Conservation (phyloP, 2,888 invertebrate genomes). For the Drosophila birchii region DNA sequence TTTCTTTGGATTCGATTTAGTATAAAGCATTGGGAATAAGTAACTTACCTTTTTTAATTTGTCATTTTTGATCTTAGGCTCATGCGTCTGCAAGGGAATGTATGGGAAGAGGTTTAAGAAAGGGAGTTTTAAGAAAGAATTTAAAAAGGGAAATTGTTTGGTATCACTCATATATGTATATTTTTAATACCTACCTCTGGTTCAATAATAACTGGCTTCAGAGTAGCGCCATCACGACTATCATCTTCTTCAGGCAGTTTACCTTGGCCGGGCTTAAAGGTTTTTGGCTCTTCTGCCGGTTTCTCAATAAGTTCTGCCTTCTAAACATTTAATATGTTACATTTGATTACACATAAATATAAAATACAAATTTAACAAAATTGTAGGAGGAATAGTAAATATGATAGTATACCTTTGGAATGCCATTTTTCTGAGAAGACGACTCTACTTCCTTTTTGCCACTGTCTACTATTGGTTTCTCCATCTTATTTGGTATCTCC, state of each 20-base stretch:
- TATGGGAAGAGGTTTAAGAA: not conserved
- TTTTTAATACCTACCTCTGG: constrained; percentile 79
- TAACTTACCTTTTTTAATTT: not conserved
- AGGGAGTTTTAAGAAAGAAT: not conserved
- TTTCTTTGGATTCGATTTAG: not conserved
- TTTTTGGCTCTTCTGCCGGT: constrained; percentile 67
- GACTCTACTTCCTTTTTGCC: constrained; percentile 71
- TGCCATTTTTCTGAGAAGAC: constrained; percentile 77
- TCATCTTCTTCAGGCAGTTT: constrained; percentile 80
- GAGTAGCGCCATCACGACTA: constrained; percentile 72
- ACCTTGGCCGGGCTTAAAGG: constrained; percentile 83
- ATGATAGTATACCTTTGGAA: constrained; percentile 78
- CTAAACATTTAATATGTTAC: constrained; percentile 53
- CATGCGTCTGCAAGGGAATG: constrained; percentile 1
- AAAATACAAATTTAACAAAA: not conserved
- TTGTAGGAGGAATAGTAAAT: not conserved
- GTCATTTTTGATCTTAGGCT: constrained; percentile 1
- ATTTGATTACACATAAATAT: not conserved
- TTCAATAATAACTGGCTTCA: constrained; percentile 84
- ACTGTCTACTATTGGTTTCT: constrained; percentile 74
- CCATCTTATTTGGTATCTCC: constrained; percentile 83
- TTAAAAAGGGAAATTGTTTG: not conserved
- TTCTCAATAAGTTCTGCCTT: constrained; percentile 71
- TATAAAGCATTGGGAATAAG: too few species aligned
- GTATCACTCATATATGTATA: not conserved